Percentiles rank a stretch among this genome's conserved stretches.
Conservation (phyloP, 2,113 vertebrate species). For the Zosterops japonicus region DNA sequence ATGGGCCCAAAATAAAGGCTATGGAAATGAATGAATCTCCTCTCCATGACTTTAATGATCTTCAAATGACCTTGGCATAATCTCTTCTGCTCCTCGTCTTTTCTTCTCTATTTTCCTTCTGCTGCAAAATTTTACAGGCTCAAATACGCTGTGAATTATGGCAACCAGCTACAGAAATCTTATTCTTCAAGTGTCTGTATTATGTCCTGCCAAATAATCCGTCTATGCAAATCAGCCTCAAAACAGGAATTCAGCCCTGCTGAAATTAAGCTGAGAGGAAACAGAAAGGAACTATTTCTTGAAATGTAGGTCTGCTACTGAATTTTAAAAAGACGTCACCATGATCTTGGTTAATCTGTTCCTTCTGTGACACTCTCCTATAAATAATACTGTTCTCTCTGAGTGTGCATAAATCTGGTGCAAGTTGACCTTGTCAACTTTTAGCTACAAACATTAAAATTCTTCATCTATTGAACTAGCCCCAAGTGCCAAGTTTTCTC, state of each 20-base stretch:
- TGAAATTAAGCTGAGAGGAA: not conserved
- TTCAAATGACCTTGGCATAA: not conserved
- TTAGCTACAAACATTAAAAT: not conserved
- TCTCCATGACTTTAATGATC: not conserved
- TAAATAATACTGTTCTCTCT: not conserved
- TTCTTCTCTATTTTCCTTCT: not conserved
- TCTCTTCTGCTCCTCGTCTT: not conserved
- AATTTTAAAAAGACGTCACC: conserved; percentile 18
- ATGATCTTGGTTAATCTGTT: not conserved
- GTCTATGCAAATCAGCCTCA: not conserved
- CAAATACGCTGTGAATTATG: not conserved
- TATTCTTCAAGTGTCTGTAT: not conserved
- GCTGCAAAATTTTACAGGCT: not conserved
- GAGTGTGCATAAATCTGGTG: not conserved
- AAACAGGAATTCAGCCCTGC: not conserved
- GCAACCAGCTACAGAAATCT: conserved; percentile 4
- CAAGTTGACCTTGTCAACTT: not conserved
- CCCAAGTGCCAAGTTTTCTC: not conserved
- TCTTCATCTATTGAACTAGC: not conserved
- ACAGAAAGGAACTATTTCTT: not conserved
- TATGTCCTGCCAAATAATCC: not conserved
- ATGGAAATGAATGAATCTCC: not conserved
- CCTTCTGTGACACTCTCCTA: not conserved
- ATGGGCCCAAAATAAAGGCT: not conserved
- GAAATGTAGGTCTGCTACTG: not conserved